Conservation (phyloP, 1,140 invertebrate species). For the Cydia strobilella region DNA sequence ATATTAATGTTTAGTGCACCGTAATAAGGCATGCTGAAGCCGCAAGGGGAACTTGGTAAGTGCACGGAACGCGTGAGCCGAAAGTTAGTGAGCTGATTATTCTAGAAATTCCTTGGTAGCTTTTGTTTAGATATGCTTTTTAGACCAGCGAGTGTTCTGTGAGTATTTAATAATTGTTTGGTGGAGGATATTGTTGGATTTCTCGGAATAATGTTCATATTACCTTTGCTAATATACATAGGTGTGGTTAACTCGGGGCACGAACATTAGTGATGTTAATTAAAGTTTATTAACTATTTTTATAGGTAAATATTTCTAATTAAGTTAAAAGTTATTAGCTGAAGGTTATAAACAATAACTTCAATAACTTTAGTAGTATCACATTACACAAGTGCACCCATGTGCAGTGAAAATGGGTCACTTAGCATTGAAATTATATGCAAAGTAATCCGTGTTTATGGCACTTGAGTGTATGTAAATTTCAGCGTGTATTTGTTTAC, state of each 20-base stretch:
- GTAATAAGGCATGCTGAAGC: conserved; percentile 16
- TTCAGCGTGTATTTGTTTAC: neutral
- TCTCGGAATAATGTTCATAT: neutral
- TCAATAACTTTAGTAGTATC: neutral
- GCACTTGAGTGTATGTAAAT: neutral
- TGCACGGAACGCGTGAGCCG: conserved; percentile 12
- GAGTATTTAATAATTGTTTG: neutral
- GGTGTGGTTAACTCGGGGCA: too few species aligned
- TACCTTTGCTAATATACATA: too few species aligned
- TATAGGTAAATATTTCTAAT: too few species aligned
- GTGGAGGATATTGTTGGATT: neutral
- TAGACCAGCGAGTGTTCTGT: conserved; percentile 27
- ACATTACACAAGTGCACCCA: neutral
- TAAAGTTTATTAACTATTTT: too few species aligned
- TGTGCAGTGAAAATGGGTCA: neutral
- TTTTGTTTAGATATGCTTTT: conserved; percentile 21
- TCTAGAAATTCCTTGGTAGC: neutral
- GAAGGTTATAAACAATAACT: too few species aligned
- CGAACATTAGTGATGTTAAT: too few species aligned
- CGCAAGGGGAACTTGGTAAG: conserved; percentile 1
- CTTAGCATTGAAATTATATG: neutral
- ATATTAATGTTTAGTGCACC: neutral
- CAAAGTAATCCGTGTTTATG: neutral
- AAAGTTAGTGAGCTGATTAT: conserved; percentile 19
- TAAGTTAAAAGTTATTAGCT: too few species aligned